Base-by-base conservation (phyloP, 2,888 invertebrate species). In the Cheilosia vernalis region DNA sequence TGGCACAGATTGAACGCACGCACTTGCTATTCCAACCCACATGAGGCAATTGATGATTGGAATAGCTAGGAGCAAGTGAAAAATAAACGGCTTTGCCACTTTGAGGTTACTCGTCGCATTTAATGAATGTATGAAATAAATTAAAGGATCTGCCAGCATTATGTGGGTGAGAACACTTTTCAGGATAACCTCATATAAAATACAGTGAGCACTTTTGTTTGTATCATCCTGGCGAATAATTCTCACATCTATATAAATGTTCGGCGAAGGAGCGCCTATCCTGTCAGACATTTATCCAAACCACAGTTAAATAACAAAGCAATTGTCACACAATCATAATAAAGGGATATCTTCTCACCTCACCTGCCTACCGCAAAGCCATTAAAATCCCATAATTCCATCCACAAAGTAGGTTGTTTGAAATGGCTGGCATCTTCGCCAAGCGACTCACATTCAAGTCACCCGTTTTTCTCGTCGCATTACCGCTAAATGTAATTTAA, bases 401-500 rank as follows among this genome's bases (percentile, higher is more conserved):
- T 53, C 63, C 47, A 13, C 10, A 37, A 55, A 78, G 77, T 53
- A 47, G 17, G 47, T 47, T 55, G 55, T 17, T n/a, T n/a, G 17
- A 53, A 40, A 10, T 37, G 6, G 13, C 10, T 33, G 27, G 33
- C 49, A 19, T 60, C 66, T 51, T 66, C 7, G 30, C 27, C 19
- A 30, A 30, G 51, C 33, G 51, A 67, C 76, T 51, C 58, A 66
- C 51, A 53, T 24, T 33, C 33, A 33, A 37, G 13, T 10, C 37
- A 37, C 4, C 24, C 42, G 9, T 2, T 30, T 51, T 33, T 56
- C 42, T 70, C 30, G 44, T 61, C 77, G 69, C 47, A 69, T 78
- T 61, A 63, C 63, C 69, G 61, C 44, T 78, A 63, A 69, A 70
- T 49, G 77, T 78, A 55, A 78, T 78, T 78, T 78, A 78, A 78